A percentile compares a stretch with the other conserved stretches of the same genome.
Evolutionary conservation across 2,113 vertebrate genomes (phyloP).

Genomic region (Mastomys natalensis): DNA sequence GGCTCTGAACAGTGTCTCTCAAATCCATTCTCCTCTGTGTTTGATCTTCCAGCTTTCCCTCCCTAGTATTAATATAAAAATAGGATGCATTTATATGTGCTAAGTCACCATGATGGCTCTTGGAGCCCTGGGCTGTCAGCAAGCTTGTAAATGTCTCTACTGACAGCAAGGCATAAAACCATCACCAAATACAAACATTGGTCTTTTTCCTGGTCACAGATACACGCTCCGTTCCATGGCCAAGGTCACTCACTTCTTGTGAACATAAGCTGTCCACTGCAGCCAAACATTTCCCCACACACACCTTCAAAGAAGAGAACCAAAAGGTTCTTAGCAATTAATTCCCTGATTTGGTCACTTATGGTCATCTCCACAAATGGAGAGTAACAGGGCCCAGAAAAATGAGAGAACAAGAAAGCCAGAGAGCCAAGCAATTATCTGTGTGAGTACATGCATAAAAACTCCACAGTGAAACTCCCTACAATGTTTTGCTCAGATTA

Average conservation of each 20-base stretch:
- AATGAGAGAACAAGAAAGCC: background rate
- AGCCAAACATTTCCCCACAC: conserved; percentile 50
- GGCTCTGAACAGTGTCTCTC: background rate
- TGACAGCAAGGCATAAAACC: conserved; percentile 58
- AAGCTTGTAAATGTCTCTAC: conserved; percentile 51
- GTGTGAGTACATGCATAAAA: background rate
- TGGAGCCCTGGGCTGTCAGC: conserved; percentile 44
- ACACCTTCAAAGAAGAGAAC: background rate
- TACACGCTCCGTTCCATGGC: background rate
- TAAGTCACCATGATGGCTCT: conserved; percentile 49
- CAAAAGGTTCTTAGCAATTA: background rate
- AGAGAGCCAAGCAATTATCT: background rate
- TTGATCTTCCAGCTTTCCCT: conserved; percentile 58
- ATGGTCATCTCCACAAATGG: background rate
- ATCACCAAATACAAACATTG: conserved; percentile 61
- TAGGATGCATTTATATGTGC: conserved; percentile 61
- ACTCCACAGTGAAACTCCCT: conserved; percentile 44
- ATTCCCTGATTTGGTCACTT: background rate
- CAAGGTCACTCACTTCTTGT: conserved; percentile 69
- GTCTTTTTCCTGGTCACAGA: conserved; percentile 61
- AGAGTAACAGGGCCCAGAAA: background rate
- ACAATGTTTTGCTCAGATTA: conserved; percentile 71
- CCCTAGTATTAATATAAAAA: conserved; percentile 73
- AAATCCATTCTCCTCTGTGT: background rate
- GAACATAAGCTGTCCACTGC: background rate